These are phyloP conservation scores for Puntigrus tetrazona DNA, from an alignment of 2,113 vertebrate genomes.

Conservation along the genomic window DNA sequence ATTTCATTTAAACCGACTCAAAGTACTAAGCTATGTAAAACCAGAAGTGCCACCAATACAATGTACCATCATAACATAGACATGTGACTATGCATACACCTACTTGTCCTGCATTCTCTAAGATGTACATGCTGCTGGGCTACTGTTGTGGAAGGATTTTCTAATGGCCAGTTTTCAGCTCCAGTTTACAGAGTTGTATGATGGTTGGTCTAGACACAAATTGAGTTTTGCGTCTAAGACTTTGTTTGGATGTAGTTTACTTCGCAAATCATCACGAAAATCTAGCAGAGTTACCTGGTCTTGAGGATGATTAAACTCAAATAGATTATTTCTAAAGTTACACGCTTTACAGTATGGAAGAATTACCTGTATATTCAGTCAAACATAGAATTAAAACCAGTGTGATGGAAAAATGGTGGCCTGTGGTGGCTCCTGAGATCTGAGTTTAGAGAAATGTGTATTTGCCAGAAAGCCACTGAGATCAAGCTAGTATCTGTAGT, in stretches of 20 bases:
- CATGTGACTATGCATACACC: no score
- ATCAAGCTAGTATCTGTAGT: neutral
- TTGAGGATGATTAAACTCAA: conserved; percentile 7
- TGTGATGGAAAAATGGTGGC: neutral
- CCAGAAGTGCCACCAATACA: no score
- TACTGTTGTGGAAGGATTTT: no score
- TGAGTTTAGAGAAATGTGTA: neutral
- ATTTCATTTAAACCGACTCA: no score
- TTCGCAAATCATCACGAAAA: neutral
- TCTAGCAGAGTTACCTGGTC: neutral
- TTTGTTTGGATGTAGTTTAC: conserved; percentile 4
- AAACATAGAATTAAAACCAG: conserved; percentile 15
- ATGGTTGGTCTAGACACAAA: conserved; percentile 15
- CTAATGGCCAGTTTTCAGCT: no score
- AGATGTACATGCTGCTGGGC: no score
- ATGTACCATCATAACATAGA: no score
- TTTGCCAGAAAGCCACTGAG: neutral
- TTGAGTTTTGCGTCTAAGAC: neutral
- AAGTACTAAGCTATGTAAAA: no score
- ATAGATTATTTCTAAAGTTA: conserved; percentile 18
- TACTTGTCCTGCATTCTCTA: no score
- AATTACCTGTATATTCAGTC: no score
- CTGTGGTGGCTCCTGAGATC: neutral
- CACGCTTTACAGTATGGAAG: neutral
- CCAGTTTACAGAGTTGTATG: no score